Evolutionary conservation across 2,888 invertebrate genomes (phyloP).

Genomic region (Coenonympha arcania): DNA sequence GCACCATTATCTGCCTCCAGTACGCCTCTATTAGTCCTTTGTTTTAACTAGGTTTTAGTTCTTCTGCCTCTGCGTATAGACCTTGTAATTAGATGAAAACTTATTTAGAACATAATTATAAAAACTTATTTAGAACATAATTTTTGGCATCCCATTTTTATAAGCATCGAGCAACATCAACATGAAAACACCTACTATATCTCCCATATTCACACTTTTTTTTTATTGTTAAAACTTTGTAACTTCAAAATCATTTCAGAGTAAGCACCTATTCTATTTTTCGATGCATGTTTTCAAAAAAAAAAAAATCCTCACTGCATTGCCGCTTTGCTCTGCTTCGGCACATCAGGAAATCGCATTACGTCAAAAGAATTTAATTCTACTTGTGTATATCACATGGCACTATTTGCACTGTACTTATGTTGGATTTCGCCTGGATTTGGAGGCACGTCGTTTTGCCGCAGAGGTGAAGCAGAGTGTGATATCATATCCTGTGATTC

Average conservation of each 20-base stretch:
- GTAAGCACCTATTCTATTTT: not conserved
- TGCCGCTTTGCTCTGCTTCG: not conserved
- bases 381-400: slow-evolving; percentile 11
- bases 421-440: slow-evolving; percentile 45
- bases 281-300: slow-evolving; percentile 1
- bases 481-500: slow-evolving; percentile 67
- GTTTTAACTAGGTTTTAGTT: slow-evolving; percentile 39
- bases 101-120: slow-evolving; percentile 27
- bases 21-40: slow-evolving; percentile 48
- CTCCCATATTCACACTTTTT: not conserved
- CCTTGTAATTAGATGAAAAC: slow-evolving; percentile 29
- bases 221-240: not conserved
- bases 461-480: slow-evolving; percentile 46
- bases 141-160: slow-evolving; percentile 12
- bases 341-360: slow-evolving; percentile 12
- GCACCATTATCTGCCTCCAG: slow-evolving; percentile 44
- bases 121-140: slow-evolving; percentile 26
- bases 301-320: slow-evolving; percentile 1
- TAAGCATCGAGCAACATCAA: slow-evolving; percentile 5
- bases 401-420: slow-evolving; percentile 58
- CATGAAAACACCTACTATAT: not conserved
- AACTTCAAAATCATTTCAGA: not conserved
- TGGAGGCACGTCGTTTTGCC: slow-evolving; percentile 47
- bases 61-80: slow-evolving; percentile 29
- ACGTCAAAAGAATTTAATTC: slow-evolving; percentile 8